Percentiles rank a stretch among this genome's conserved stretches.
These are phyloP conservation scores for Ceratotherium simum DNA, from an alignment of 2,113 vertebrate species.

Conservation along the genomic window DNA sequence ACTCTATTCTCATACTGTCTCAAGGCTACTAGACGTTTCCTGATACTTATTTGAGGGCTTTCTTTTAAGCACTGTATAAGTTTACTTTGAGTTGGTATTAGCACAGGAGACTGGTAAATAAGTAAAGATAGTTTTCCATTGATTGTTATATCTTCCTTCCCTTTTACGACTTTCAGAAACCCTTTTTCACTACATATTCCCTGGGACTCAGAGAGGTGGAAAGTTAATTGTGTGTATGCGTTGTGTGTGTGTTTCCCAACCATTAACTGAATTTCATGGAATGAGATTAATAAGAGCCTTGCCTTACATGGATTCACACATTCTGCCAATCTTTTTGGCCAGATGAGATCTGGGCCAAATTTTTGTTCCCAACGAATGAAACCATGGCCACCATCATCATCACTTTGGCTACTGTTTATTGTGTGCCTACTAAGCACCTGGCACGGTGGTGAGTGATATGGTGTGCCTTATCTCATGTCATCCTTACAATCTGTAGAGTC, in stretches of 20 bases:
- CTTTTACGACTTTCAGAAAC: background rate
- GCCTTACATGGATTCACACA: background rate
- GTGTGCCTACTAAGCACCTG: background rate
- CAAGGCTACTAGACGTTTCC: slow-evolving; percentile 28
- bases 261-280: background rate
- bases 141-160: background rate
- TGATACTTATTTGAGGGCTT: background rate
- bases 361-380: background rate
- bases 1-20: background rate
- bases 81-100: slow-evolving; percentile 33
- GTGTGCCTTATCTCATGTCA: background rate
- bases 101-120: background rate
- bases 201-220: background rate
- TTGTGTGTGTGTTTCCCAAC: background rate
- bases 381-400: background rate
- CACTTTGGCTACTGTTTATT: background rate
- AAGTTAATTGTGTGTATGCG: background rate
- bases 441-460: background rate
- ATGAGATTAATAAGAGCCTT: background rate
- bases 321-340: background rate
- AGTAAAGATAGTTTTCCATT: background rate
- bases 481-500: background rate
- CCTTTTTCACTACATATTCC: background rate
- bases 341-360: background rate
- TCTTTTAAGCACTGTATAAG: background rate